Evolutionary conservation across 1,140 invertebrate genomes (phyloP), one percentile per base, ranked within the genome.

Genomic region (Leucophenga varia): DNA sequence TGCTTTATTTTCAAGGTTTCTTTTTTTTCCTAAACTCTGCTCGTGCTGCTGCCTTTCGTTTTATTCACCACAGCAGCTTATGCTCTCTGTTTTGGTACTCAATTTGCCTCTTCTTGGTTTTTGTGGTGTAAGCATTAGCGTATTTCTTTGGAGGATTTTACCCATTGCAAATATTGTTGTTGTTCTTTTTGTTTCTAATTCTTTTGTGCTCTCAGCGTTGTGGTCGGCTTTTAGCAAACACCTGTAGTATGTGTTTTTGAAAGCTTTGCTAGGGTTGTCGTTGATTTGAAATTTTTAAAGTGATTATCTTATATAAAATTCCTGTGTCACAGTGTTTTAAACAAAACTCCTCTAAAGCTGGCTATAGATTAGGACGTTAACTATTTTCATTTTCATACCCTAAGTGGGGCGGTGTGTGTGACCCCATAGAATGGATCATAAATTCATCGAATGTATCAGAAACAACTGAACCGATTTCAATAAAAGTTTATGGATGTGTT

Each of bases 101-200:
- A 40, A 28, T n/a, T 20, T 32, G 7, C 32, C 28, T 40, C 34
- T 12, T 20, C 17, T 37, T n/a, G 22, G n/a, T n/a, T n/a, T n/a
- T n/a, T n/a, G n/a, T n/a, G n/a, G n/a, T n/a, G n/a, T n/a, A n/a
- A n/a, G n/a, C n/a, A n/a, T 19, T 8, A 43, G 18, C 44, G 34
- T 25, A 34, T 40, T 8, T 41, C 42, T 30, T 34, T 18, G 4
- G 30, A 19, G 18, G 14, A 8, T 32, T 53, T 43, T 44, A 38
- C 47, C 42, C 48, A 37, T 46, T 54, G 16, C 37, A 37, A 14
- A 13, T 47, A 12, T 28, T 32, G 9, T 16, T 37, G 35, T 37
- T 6, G 12, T 14, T 37, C 4, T 37, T 37, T 37, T 16, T 17
- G 13, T 37, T 18, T 37, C n/a, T n/a, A 16, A 10, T 3, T 18